Percentiles rank a stretch among this genome's conserved stretches.
Evolutionary conservation across 2,113 vertebrate genomes (phyloP).

Genomic region (Corydoras sp.): DNA sequence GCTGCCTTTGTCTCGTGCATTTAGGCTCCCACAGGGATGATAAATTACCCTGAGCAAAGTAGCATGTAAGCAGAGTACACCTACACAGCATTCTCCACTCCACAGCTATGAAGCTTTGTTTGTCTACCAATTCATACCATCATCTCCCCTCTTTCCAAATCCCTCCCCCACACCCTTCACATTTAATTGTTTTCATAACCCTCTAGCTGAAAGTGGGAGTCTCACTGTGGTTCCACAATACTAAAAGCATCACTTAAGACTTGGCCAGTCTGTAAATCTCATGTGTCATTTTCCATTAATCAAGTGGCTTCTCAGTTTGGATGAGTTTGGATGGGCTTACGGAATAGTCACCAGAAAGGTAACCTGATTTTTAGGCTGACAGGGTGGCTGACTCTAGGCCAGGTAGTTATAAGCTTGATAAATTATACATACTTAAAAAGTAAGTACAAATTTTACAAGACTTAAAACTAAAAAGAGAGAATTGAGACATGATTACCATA

Average conservation of each 20-base stretch:
- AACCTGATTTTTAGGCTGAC: no score
- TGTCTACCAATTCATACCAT: neutral
- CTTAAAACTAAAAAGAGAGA: no score
- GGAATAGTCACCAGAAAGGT: no score
- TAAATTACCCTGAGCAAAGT: neutral
- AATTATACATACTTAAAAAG: no score
- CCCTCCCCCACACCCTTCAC: no score
- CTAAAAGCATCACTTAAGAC: no score
- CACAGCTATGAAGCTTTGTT: neutral
- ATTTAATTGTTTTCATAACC: no score
- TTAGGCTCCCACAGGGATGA: neutral
- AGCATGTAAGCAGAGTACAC: constrained; percentile 3
- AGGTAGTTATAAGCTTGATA: no score
- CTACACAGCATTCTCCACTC: neutral
- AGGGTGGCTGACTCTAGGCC: no score
- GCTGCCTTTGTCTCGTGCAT: neutral
- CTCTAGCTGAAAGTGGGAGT: neutral
- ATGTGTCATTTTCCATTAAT: constrained; percentile 10
- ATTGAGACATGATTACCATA: no score
- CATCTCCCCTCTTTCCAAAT: neutral
- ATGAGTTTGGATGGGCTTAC: neutral
- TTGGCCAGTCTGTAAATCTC: neutral
- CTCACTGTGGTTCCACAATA: neutral
- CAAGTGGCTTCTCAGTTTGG: constrained; percentile 10
- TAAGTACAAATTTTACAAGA: no score